Evolutionary conservation across 2,797 vertebrate species (phyloP).

Genomic region (Simalia tracyae): DNA sequence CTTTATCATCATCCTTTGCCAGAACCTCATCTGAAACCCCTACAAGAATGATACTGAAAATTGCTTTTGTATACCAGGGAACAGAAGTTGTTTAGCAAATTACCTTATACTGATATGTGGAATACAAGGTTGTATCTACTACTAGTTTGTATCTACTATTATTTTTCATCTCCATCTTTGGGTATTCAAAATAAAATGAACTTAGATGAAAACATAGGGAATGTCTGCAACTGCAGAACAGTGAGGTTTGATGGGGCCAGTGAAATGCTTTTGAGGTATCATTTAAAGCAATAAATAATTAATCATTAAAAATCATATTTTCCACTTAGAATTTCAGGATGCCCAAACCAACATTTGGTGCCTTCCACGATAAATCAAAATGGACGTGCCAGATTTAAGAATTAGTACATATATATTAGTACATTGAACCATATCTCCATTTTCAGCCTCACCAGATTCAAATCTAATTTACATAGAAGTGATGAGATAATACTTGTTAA

Average conservation of each 20-base stretch:
- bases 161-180: neutral
- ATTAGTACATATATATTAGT: neutral
- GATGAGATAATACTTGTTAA: neutral
- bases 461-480: neutral
- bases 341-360: neutral
- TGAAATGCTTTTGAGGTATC: slow-evolving; percentile 17
- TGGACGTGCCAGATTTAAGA: neutral
- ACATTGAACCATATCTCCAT: neutral
- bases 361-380: neutral
- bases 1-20: neutral
- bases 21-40: neutral
- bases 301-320: neutral
- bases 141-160: neutral
- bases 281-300: neutral
- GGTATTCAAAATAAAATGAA: neutral
- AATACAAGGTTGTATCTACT: neutral
- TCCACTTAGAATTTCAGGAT: neutral
- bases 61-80: neutral
- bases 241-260: neutral
- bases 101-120: neutral
- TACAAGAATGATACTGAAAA: neutral
- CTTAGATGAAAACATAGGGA: neutral
- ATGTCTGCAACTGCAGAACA: neutral
- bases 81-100: neutral
- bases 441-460: fast-evolving